Conservation (phyloP, 2,113 vertebrate species). For the Paradoxurus hermaphroditus region DNA sequence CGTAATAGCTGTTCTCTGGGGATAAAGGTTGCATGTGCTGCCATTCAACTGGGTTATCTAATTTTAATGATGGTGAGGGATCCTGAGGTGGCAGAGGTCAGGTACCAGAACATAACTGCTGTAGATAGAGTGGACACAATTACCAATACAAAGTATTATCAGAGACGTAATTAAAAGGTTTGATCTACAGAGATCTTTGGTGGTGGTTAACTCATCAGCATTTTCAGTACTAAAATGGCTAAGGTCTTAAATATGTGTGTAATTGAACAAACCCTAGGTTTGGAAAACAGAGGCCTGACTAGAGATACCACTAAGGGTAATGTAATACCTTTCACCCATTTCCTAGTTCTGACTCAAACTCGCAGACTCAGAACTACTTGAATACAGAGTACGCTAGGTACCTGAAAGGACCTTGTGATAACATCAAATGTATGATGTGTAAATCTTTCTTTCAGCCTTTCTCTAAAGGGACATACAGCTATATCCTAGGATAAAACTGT, state of each 20-base stretch:
- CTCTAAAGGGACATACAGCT: neutral
- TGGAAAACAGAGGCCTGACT: neutral
- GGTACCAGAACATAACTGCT: neutral
- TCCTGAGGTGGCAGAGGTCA: neutral
- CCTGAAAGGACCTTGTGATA: conserved; percentile 8
- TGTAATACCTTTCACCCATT: neutral
- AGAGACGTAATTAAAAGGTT: neutral
- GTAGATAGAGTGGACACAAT: neutral
- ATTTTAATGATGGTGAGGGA: neutral
- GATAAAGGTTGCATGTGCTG: neutral
- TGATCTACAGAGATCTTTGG: neutral
- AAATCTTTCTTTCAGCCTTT: conserved; percentile 19
- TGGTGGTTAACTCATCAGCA: neutral
- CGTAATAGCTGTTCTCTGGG: neutral
- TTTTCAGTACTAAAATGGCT: conserved; percentile 21
- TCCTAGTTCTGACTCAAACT: conserved; percentile 20
- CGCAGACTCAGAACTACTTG: neutral
- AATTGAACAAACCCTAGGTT: neutral
- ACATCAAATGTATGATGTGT: neutral
- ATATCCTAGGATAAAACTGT: neutral
- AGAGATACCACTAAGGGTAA: neutral
- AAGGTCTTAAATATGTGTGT: conserved; percentile 6
- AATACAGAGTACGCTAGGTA: neutral
- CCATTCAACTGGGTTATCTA: neutral
- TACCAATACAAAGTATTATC: neutral